phyloP scores from a whole-genome alignment of 35 echinoderm and acorn worm genomes.

The Diadema setosum region DNA sequence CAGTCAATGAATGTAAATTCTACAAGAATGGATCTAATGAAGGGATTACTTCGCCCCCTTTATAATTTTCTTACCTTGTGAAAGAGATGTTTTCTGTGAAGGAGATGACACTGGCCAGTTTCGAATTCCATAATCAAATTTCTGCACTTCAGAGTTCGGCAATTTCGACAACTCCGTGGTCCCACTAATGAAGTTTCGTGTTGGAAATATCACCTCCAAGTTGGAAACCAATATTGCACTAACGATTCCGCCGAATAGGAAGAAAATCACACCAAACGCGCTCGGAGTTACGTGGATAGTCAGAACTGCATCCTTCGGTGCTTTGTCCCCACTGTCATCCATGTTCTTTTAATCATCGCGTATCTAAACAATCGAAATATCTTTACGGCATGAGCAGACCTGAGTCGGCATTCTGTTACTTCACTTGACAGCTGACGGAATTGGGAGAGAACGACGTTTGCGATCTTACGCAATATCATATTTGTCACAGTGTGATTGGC shows the following conservation, averaged over 20 bases:
- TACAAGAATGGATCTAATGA: too few relatives aligned
- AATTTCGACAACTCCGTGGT: slow-evolving; percentile 1
- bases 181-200: not conserved
- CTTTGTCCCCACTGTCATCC: not conserved
- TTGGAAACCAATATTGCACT: not conserved
- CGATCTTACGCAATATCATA: not conserved
- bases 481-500: slow-evolving; percentile 52
- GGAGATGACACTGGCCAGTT: not conserved
- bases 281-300: not conserved
- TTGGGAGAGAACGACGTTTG: too few relatives aligned
- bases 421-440: too few relatives aligned
- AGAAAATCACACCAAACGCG: not conserved
- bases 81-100: not conserved
- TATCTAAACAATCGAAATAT: too few relatives aligned
- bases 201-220: not conserved
- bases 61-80: not conserved
- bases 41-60: too few relatives aligned
- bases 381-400: too few relatives aligned
- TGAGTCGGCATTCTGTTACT: too few relatives aligned
- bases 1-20: too few relatives aligned
- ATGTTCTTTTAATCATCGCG: too few relatives aligned
- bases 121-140: not conserved
- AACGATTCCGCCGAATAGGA: not conserved
- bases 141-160: not conserved
- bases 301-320: not conserved